phyloP scores from a whole-genome alignment of 2,113 vertebrate species.

The Aleadryas rufinucha region DNA sequence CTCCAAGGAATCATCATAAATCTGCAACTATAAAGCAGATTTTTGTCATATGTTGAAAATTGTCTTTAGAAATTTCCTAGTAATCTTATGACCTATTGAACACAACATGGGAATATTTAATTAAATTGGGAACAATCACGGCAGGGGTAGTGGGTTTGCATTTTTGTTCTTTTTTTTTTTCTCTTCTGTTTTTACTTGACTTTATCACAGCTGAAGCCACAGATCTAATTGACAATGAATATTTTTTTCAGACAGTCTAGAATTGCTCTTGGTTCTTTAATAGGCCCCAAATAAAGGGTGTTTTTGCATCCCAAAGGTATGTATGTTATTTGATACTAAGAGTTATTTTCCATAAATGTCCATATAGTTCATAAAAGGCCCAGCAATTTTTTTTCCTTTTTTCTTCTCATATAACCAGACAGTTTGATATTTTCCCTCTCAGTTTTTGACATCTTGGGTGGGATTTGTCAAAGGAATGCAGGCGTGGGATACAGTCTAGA shows the following conservation, averaged over 20 bases:
- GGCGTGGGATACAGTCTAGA: conserved; percentile 11
- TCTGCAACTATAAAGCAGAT: not conserved
- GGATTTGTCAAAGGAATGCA: not conserved
- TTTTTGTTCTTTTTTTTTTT: not conserved
- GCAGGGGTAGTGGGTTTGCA: not conserved
- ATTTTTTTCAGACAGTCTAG: not conserved
- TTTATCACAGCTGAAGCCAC: not conserved
- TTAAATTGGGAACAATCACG: not conserved
- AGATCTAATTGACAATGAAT: not conserved
- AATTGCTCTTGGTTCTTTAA: not conserved
- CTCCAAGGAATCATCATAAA: not conserved
- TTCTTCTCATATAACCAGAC: not conserved
- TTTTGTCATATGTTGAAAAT: not conserved
- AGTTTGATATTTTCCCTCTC: not conserved
- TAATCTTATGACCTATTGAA: not conserved
- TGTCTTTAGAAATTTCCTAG: not conserved
- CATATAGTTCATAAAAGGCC: not conserved
- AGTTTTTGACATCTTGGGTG: not conserved
- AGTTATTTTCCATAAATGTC: not conserved
- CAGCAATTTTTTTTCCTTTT: not conserved
- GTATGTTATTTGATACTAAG: not conserved
- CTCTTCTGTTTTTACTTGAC: not conserved
- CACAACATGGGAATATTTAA: not conserved
- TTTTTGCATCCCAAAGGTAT: not conserved
- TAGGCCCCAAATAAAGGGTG: accelerated